Conservation (phyloP, 2,888 invertebrate species). For the Lepidochitona cinerea region DNA sequence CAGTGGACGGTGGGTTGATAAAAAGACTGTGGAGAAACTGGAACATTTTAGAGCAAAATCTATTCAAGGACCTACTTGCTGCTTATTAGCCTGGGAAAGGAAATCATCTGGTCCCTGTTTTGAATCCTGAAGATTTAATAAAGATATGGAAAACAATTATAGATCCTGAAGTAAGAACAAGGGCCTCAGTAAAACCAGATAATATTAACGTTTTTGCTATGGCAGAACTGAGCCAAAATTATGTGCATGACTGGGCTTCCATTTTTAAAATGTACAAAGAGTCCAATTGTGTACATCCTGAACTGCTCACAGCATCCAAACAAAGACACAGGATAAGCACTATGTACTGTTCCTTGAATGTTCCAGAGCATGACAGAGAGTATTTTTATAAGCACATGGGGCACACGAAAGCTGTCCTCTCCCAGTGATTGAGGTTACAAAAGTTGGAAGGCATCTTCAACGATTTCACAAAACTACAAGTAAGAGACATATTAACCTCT, state of each 20-base stretch:
- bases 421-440: neutral
- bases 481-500: too few relatives aligned
- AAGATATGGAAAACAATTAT: neutral
- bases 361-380: neutral
- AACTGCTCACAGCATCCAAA: neutral
- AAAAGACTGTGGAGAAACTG: neutral
- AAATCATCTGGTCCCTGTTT: neutral
- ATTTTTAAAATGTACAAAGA: neutral
- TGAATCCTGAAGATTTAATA: neutral
- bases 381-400: neutral
- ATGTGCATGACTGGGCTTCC: neutral
- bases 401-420: neutral
- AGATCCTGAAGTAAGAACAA: neutral
- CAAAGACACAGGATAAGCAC: neutral
- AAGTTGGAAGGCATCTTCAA: neutral
- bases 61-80: neutral
- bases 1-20: too few relatives aligned
- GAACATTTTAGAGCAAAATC: neutral
- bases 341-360: neutral
- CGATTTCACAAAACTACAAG: too few relatives aligned
- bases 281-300: neutral
- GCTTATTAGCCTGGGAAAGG: neutral
- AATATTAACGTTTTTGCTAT: neutral
- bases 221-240: neutral
- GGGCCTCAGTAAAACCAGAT: neutral